phyloP scores from a whole-genome alignment of 2,888 invertebrate species.

The Arctia plantaginis region DNA sequence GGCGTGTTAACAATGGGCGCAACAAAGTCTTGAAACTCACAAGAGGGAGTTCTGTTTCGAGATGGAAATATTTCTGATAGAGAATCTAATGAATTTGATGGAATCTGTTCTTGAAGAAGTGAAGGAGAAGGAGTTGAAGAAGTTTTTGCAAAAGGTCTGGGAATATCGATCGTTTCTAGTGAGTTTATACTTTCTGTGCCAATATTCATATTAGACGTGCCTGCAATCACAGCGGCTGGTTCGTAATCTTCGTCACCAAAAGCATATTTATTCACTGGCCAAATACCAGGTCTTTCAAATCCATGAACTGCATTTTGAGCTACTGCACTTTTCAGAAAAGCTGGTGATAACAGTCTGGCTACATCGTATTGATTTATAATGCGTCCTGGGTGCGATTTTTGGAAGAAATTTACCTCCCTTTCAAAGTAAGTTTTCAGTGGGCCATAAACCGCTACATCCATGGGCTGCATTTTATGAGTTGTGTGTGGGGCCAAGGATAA shows the following conservation, averaged over 20 bases:
- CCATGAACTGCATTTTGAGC: slow-evolving; percentile 38
- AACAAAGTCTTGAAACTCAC: too few species aligned
- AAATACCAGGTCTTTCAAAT: slow-evolving; percentile 51
- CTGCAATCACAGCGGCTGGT: neutral
- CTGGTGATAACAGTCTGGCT: neutral
- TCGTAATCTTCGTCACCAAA: slow-evolving; percentile 42
- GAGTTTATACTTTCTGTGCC: neutral
- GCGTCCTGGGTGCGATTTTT: neutral
- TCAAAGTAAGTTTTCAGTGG: neutral
- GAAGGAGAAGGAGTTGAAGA: too few species aligned
- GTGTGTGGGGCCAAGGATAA: too few species aligned
- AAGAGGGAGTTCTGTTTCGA: too few species aligned
- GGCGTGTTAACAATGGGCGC: neutral
- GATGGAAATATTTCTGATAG: too few species aligned
- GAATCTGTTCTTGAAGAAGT: too few species aligned
- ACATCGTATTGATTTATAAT: slow-evolving; percentile 5
- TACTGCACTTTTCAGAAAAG: too few species aligned
- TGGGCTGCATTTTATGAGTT: too few species aligned
- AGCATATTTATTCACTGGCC: slow-evolving; percentile 48
- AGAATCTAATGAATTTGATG: too few species aligned
- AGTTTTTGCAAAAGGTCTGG: neutral
- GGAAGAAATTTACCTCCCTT: neutral
- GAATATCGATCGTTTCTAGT: neutral
- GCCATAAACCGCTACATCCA: too few species aligned
- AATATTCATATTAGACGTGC: neutral